Conservation (phyloP, 1,140 invertebrate species). For the Agrilus planipennis region DNA sequence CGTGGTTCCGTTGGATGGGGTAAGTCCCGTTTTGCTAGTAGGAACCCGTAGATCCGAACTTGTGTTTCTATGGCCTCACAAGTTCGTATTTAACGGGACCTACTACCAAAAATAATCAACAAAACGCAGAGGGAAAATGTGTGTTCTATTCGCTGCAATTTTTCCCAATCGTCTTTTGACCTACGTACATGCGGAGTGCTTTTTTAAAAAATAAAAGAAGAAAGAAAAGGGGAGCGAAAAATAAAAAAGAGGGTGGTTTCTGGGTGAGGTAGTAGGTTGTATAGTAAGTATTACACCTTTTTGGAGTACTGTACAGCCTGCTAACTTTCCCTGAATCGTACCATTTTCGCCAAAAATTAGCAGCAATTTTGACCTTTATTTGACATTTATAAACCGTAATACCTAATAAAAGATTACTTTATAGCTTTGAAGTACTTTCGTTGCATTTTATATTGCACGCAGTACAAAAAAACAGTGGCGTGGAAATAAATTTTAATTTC, state of each 20-base stretch:
- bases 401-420: no score
- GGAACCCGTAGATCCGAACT: conserved; percentile 37
- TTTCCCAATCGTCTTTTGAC: no score
- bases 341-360: no score
- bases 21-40: not conserved
- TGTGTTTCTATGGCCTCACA: conserved; percentile 29
- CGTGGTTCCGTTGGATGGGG: not conserved
- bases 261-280: conserved; percentile 67
- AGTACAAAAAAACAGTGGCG: no score
- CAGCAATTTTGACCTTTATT: no score
- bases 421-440: no score
- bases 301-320: conserved; percentile 61
- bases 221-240: no score
- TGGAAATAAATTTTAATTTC: no score
- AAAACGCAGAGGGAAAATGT: conserved; percentile 2
- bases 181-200: no score
- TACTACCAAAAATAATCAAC: conserved; percentile 11
- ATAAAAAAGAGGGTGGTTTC: conserved; percentile 17
- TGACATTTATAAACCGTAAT: no score
- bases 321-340: conserved; percentile 57
- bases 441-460: no score
- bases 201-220: conserved; percentile 6
- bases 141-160: no score
- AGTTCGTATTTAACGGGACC: conserved; percentile 32
- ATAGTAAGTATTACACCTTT: conserved; percentile 58